Conservation (phyloP, 37 sponge, comb jelly and placozoan species). For the Eunapius fragilis region DNA sequence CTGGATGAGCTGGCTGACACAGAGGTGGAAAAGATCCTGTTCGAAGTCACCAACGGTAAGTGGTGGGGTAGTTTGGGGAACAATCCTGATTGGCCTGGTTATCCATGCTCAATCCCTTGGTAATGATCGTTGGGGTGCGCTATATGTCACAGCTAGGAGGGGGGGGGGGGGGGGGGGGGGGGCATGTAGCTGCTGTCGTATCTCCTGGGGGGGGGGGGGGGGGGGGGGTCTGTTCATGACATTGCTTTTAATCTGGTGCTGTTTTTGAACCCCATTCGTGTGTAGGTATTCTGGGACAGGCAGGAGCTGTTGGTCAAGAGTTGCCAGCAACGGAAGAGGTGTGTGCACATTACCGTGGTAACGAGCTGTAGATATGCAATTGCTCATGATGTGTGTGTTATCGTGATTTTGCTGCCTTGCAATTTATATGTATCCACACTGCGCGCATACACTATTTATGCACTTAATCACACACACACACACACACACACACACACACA, state of each 20-base stretch:
- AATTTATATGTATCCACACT: too few species aligned
- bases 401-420: too few species aligned
- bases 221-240: too few species aligned
- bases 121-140: not conserved
- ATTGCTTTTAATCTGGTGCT: too few species aligned
- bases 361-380: too few species aligned
- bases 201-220: too few species aligned
- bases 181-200: too few species aligned
- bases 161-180: not conserved
- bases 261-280: not conserved
- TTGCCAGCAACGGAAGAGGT: conserved; percentile 3
- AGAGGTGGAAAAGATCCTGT: conserved; percentile 96
- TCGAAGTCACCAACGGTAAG: conserved; percentile 93
- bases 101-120: not conserved
- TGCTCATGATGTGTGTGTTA: too few species aligned
- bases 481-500: not conserved
- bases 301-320: conserved; percentile 26
- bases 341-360: not conserved
- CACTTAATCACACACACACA: not conserved
- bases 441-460: not conserved
- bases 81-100: not conserved
- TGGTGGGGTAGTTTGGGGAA: too few species aligned
- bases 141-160: not conserved
- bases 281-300: conserved; percentile 50
- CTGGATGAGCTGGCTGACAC: conserved; percentile 92